Conservation (phyloP, 2,888 invertebrate genomes). For the Plusia festucae region DNA sequence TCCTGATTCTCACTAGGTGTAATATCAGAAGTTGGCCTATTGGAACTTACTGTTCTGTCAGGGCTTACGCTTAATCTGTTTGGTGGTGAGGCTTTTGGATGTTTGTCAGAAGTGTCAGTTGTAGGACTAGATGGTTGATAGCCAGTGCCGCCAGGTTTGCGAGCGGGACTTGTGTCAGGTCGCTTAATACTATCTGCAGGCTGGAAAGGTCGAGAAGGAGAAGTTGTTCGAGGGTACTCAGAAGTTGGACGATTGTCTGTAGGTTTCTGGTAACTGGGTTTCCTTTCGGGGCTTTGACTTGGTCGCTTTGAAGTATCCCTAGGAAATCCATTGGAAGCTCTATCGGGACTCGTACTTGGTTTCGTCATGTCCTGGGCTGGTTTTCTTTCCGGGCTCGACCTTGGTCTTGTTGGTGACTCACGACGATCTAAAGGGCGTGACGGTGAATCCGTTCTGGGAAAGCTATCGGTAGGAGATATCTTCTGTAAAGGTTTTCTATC, state of each 20-base stretch:
- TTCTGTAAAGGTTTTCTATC: slow-evolving; percentile 58
- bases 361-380: slow-evolving; percentile 32
- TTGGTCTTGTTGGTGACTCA: slow-evolving; percentile 53
- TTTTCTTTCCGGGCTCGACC: slow-evolving; percentile 65
- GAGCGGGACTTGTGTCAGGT: slow-evolving; percentile 55
- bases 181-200: slow-evolving; percentile 29
- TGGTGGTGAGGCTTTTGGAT: slow-evolving; percentile 35
- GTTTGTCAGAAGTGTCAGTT: slow-evolving; percentile 20
- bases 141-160: slow-evolving; percentile 35
- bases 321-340: slow-evolving; percentile 14
- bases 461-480: slow-evolving; percentile 30
- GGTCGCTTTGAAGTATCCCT: slow-evolving; percentile 37
- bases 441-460: slow-evolving; percentile 34
- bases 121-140: slow-evolving; percentile 26
- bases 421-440: slow-evolving; percentile 40
- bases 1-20: slow-evolving; percentile 56
- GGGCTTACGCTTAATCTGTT: slow-evolving; percentile 57
- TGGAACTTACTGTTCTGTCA: slow-evolving; percentile 72
- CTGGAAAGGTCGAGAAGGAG: slow-evolving; percentile 40
- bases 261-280: slow-evolving; percentile 46
- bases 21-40: slow-evolving; percentile 71
- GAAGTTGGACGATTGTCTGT: slow-evolving; percentile 28
- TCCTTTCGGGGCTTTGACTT: slow-evolving; percentile 66
- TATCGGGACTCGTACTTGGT: slow-evolving; percentile 47
- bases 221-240: slow-evolving; percentile 22